A percentile compares a stretch with the other conserved stretches of the same genome.
Conservation (phyloP, 1,140 invertebrate genomes). For the Agrypnia vestita region DNA sequence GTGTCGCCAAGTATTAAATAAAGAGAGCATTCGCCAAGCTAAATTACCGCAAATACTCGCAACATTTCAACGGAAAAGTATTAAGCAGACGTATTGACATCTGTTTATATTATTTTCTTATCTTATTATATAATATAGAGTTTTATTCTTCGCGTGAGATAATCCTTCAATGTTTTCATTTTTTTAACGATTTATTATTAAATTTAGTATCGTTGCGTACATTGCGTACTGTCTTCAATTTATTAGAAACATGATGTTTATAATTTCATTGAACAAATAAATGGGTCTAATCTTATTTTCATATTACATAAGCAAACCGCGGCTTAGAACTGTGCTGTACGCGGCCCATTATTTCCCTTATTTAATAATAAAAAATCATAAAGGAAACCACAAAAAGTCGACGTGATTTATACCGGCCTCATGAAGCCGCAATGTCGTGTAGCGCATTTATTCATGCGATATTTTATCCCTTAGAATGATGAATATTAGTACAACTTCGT, state of each 20-base stretch:
- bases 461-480: conserved; percentile 46
- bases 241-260: no score
- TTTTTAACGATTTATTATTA: neutral
- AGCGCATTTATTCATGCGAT: conserved; percentile 51
- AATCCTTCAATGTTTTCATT: neutral
- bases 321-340: neutral
- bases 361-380: conserved; percentile 38
- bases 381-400: conserved; percentile 47
- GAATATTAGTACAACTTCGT: conserved; percentile 31
- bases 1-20: conserved; percentile 24
- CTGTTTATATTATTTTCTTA: no score
- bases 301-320: neutral
- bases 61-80: conserved; percentile 9
- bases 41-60: conserved; percentile 6
- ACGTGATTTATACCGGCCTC: conserved; percentile 53
- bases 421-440: conserved; percentile 25
- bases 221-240: no score
- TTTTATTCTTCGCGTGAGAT: neutral
- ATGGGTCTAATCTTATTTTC: neutral
- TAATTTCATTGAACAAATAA: no score
- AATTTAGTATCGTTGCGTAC: no score
- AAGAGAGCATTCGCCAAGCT: neutral
- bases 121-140: no score
- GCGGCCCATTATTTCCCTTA: conserved; percentile 9
- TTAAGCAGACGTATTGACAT: neutral